phyloP scores from a whole-genome alignment of 2,797 vertebrate species.

The Enteromius argenteus region DNA sequence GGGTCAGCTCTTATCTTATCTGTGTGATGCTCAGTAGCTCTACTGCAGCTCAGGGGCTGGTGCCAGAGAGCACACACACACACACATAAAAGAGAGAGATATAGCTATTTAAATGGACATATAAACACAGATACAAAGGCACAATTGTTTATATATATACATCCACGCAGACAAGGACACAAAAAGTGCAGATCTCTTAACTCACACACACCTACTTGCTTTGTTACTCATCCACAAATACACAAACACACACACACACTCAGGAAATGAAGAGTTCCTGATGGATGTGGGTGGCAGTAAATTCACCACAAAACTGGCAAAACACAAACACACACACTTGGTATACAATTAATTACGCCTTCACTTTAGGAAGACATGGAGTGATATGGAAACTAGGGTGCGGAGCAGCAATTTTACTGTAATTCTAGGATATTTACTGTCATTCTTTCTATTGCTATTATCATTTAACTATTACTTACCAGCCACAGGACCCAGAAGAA shows the following conservation, averaged over 20 bases:
- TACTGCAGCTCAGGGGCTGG: constrained; percentile 61
- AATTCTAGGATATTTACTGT: constrained; percentile 14
- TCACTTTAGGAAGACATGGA: constrained; percentile 1
- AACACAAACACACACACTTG: not conserved
- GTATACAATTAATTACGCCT: constrained; percentile 3
- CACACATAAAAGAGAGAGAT: constrained; percentile 5
- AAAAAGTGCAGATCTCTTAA: not conserved
- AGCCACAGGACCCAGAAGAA: constrained; percentile 77
- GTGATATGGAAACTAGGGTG: constrained; percentile 11
- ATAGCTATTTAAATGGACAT: not conserved
- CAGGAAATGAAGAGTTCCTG: constrained; percentile 43
- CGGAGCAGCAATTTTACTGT: constrained; percentile 22
- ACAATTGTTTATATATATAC: constrained; percentile 10
- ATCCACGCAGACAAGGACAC: not conserved
- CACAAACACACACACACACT: constrained; percentile 12
- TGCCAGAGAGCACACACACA: constrained; percentile 35
- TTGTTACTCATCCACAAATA: not conserved
- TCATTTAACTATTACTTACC: constrained; percentile 70
- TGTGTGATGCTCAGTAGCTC: constrained; percentile 76
- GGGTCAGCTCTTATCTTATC: constrained; percentile 75
- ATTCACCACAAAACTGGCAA: not conserved
- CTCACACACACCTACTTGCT: not conserved
- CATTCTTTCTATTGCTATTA: not conserved
- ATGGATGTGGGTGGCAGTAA: constrained; percentile 29
- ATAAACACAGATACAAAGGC: not conserved